Conservation (phyloP, 1,140 invertebrate species). For the Triops longicaudatus region DNA sequence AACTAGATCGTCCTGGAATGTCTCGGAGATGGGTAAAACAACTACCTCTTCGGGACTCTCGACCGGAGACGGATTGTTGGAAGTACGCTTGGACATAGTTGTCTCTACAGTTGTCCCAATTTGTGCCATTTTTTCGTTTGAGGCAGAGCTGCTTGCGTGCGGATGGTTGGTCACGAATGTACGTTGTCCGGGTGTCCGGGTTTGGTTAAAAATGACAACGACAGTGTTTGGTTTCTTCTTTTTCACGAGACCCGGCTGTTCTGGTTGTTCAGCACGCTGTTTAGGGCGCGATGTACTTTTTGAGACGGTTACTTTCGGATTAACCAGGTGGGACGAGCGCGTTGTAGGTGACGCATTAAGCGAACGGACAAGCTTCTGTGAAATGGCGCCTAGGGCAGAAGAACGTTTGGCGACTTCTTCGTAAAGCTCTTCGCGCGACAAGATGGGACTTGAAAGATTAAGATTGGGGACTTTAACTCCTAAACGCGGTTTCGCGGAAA, state of each 20-base stretch:
- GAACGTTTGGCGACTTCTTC: slow-evolving; percentile 11
- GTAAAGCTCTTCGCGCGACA: background rate
- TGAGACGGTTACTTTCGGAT: too few relatives aligned
- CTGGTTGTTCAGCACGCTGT: too few relatives aligned
- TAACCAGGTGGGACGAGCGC: too few relatives aligned
- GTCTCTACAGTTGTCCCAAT: background rate
- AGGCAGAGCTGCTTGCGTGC: too few relatives aligned
- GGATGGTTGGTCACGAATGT: too few relatives aligned
- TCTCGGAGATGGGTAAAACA: background rate
- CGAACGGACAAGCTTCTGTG: background rate
- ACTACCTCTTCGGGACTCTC: background rate
- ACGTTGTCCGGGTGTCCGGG: too few relatives aligned
- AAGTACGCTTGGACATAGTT: background rate
- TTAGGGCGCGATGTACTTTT: too few relatives aligned
- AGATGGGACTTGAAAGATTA: background rate
- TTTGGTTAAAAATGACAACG: too few relatives aligned
- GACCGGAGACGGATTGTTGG: background rate
- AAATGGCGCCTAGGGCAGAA: background rate
- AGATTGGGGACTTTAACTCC: background rate
- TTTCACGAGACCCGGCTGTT: too few relatives aligned
- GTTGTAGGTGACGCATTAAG: background rate
- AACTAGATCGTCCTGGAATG: background rate
- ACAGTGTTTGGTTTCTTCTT: too few relatives aligned
- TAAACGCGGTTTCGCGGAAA: background rate
- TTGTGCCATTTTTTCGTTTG: too few relatives aligned